Conservation (phyloP, 2,797 vertebrate species). For the Macrochelys suwanniensis region DNA sequence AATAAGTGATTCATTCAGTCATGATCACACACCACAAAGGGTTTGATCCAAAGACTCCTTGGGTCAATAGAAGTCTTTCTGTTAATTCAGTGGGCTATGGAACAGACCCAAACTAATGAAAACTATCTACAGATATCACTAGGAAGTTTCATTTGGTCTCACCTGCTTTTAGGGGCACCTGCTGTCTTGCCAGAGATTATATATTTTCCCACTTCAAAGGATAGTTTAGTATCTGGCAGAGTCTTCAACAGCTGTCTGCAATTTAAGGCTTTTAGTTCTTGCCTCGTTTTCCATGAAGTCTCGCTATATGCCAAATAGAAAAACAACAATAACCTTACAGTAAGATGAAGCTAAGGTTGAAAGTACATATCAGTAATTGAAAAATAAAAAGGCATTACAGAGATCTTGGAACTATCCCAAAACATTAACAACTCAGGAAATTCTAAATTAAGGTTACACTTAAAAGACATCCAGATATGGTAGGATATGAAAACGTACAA, state of each 20-base stretch:
- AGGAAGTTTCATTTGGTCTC: neutral
- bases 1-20: neutral
- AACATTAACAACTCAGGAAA: neutral
- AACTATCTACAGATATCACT: neutral
- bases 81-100: neutral
- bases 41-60: neutral
- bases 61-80: neutral
- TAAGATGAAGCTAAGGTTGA: neutral
- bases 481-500: neutral
- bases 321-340: too few relatives aligned
- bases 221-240: neutral
- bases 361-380: neutral
- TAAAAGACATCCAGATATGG: neutral
- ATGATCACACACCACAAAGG: neutral
- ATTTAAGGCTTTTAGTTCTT: slow-evolving; percentile 14
- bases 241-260: rapidly evolving
- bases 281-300: neutral
- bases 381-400: neutral
- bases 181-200: neutral
- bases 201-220: neutral
- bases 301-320: neutral
- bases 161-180: neutral
- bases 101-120: neutral
- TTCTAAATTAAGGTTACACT: neutral
- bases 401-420: rapidly evolving